Evolutionary conservation across 2,888 invertebrate species (phyloP), one percentile per base, ranked within the genome.

Genomic region (Trachelus stipa): DNA sequence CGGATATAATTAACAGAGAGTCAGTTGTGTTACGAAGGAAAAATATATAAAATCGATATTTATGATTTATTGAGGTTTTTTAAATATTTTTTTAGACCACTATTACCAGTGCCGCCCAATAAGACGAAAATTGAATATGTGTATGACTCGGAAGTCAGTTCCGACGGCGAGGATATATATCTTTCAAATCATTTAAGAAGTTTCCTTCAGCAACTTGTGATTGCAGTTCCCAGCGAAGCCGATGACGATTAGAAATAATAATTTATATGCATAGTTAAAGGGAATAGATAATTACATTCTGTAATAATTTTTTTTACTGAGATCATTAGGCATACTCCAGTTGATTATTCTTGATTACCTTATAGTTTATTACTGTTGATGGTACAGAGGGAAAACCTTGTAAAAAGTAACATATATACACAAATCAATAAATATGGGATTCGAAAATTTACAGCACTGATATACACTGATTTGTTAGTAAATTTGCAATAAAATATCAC

Each of bases 141-240:
- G 3, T 78, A 78, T 69, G 82, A 84, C 68, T 84, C 83, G 0
- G 82, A 83, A 81, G 83, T 81, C 15, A 84, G 83, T 68, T 84
- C 83, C 15, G 83, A 84, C 69, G 83, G 83, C 11, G 82, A 84
- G 31, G 82, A 84, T 73, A 79, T 78, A 9, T 80, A 75, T 73
- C 69, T 81, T 34, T 34, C 79, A 30, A 79, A 68, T 56, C 78
- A 76, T 56, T 71, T 79, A 69, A 73, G 76, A 34, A 78, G 68
- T 75, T 82, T 80, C 75, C 77, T 78, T 15, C 75, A 80, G 11
- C 80, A 69, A 73, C 74, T 79, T 0, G 76, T 77, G 30, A 78
- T 74, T 73, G 75, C 79, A 33, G 77, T 69, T 34, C 77, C 77
- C 23, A 77, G 33, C n/a, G 31, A 31, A 71, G 31, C 31, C 71